Conservation (phyloP, 2,888 invertebrate species). For the Urechis unicinctus region DNA sequence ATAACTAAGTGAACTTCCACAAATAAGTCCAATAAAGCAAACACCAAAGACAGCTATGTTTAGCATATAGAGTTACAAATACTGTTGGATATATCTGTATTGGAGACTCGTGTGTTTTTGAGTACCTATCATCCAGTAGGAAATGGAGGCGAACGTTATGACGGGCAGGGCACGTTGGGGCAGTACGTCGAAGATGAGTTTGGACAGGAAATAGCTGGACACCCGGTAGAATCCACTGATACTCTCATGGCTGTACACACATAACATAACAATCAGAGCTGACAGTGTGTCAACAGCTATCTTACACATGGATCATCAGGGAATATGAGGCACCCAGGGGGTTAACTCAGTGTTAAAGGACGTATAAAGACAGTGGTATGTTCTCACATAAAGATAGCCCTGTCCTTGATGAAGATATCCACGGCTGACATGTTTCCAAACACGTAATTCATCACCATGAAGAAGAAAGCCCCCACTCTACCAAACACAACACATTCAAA, state of each 20-base stretch:
- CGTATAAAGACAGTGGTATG: neutral
- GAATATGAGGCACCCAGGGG: neutral
- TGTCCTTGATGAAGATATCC: conserved; percentile 49
- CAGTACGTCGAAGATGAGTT: conserved; percentile 45
- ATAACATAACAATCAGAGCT: neutral
- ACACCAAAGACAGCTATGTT: too few species aligned
- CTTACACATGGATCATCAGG: too few species aligned
- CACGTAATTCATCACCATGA: conserved; percentile 49
- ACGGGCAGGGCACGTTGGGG: conserved; percentile 43
- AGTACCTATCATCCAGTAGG: conserved; percentile 47
- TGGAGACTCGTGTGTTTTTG: neutral
- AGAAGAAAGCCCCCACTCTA: conserved; percentile 50
- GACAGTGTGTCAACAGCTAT: neutral
- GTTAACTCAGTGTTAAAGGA: too few species aligned
- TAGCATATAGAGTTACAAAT: too few species aligned
- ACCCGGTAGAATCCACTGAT: conserved; percentile 48
- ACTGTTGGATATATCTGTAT: too few species aligned
- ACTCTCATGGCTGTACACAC: conserved; percentile 43
- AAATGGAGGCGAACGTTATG: conserved; percentile 33
- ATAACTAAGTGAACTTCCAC: too few species aligned
- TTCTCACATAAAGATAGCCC: conserved; percentile 47
- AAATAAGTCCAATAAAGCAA: too few species aligned
- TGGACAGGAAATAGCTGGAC: conserved; percentile 46
- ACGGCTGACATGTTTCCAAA: conserved; percentile 50
- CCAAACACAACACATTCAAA: conserved; percentile 8